These are phyloP conservation scores for Mastigias papua DNA, from an alignment of 30 jellyfish, hydroid and myxozoan genomes.

Conservation along the genomic window DNA sequence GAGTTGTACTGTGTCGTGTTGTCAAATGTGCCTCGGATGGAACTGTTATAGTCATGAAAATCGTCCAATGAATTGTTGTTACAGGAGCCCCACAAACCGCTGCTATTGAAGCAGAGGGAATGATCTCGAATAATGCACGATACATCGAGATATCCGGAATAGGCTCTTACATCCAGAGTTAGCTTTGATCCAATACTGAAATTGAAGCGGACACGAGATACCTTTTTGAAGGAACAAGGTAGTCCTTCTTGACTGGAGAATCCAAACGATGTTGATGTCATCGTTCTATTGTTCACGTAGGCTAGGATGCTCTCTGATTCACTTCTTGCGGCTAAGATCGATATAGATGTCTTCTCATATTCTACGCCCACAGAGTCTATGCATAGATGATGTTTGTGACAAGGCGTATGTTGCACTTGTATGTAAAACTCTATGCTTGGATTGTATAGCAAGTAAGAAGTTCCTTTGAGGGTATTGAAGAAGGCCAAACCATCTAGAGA, in stretches of 20 bases:
- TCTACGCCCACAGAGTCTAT: slow-evolving; percentile 32
- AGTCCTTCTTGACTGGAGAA: neutral
- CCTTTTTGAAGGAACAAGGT: neutral
- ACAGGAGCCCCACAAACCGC: slow-evolving; percentile 67
- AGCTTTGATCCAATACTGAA: slow-evolving; percentile 5
- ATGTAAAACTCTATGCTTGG: neutral
- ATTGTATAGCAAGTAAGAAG: slow-evolving; percentile 11
- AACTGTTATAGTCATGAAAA: slow-evolving; percentile 16
- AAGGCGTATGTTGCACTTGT: slow-evolving; percentile 30
- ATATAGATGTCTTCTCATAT: neutral
- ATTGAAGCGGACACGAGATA: slow-evolving; percentile 17
- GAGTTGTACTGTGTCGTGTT: neutral
- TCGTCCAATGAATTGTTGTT: slow-evolving; percentile 31
- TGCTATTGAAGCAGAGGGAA: slow-evolving; percentile 46
- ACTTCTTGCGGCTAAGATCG: slow-evolving; percentile 36
- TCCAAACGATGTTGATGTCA: neutral
- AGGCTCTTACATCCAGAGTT: neutral
- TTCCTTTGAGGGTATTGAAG: slow-evolving; percentile 25
- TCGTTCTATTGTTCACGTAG: slow-evolving; percentile 17
- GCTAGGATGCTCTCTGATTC: slow-evolving; percentile 8
- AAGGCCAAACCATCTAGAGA: slow-evolving; percentile 54
- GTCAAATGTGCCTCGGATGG: slow-evolving; percentile 13
- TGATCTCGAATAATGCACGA: slow-evolving; percentile 3
- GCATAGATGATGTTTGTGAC: slow-evolving; percentile 51
- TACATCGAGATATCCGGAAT: slow-evolving; percentile 22